A percentile compares a stretch with the other conserved stretches of the same genome.
Evolutionary conservation across 2,113 vertebrate species (phyloP).

Genomic region (Urocitellus parryii): DNA sequence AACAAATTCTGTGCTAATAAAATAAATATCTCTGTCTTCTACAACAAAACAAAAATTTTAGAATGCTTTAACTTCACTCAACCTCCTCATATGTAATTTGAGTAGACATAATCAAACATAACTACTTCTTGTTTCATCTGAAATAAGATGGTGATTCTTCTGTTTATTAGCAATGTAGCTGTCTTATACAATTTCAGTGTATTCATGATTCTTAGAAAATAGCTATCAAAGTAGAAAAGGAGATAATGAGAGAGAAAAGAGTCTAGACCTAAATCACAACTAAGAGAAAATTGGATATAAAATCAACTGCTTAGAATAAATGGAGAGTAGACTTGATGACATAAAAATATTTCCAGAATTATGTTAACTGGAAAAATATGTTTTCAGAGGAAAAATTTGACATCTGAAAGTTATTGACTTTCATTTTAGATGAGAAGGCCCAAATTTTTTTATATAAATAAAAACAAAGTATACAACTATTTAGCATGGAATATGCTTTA

Average conservation of each 20-base stretch:
- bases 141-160: conserved; percentile 37
- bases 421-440: conserved; percentile 67
- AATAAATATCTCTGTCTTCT: background rate
- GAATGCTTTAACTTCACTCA: background rate
- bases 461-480: conserved; percentile 34
- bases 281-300: conserved; percentile 37
- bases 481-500: conserved; percentile 6
- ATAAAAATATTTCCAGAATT: conserved; percentile 65
- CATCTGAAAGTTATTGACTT: conserved; percentile 48
- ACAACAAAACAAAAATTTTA: background rate
- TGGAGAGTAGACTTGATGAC: conserved; percentile 50
- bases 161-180: conserved; percentile 42
- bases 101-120: background rate
- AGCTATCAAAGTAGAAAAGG: conserved; percentile 24
- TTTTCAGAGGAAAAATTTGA: conserved; percentile 59
- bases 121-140: background rate
- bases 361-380: conserved; percentile 50
- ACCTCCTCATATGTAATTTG: background rate
- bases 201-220: conserved; percentile 48
- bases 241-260: background rate
- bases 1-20: background rate
- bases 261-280: conserved; percentile 21
- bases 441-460: conserved; percentile 48
- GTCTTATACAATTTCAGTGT: background rate
- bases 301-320: conserved; percentile 58